Evolutionary conservation across 2,113 vertebrate genomes (phyloP).

Genomic region (human): GRCh38 chr15:39987001-39987500

Average conservation of each 20-base stretch:
- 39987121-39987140: background rate
- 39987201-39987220: background rate
- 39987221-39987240: rapidly evolving
- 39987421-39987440: background rate
- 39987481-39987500: background rate
- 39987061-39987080: background rate
- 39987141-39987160: background rate
- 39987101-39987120: background rate
- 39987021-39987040: background rate
- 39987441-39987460: background rate
- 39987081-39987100: background rate
- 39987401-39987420: background rate
- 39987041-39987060: background rate
- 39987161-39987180: background rate
- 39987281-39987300: background rate
- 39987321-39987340: background rate
- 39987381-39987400: background rate
- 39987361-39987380: background rate
- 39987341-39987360: background rate
- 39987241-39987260: background rate
- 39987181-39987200: background rate
- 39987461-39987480: conserved; percentile 4
- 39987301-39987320: background rate
- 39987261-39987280: background rate
- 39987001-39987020: background rate